phyloP scores from a whole-genome alignment of 2,888 invertebrate genomes.

The Noctua janthina region DNA sequence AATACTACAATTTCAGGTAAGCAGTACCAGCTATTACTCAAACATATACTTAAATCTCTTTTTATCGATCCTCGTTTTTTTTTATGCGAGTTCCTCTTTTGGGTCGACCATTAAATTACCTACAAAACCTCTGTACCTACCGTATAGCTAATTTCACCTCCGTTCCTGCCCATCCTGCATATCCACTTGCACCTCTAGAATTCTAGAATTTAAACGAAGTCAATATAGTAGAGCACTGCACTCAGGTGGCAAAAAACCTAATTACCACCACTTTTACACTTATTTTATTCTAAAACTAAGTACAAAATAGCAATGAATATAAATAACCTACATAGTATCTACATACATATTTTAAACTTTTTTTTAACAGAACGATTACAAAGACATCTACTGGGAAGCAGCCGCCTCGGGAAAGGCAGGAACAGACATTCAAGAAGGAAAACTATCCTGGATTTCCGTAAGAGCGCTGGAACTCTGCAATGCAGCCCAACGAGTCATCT shows the following conservation, averaged over 20 bases:
- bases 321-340: neutral
- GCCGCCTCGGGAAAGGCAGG: slow-evolving; percentile 79
- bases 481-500: slow-evolving; percentile 88
- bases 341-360: neutral
- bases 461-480: slow-evolving; percentile 94
- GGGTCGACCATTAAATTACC: neutral
- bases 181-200: too few relatives aligned
- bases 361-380: slow-evolving; percentile 46
- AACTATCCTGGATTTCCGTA: slow-evolving; percentile 97
- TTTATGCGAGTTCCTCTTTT: neutral
- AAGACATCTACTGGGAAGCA: slow-evolving; percentile 32
- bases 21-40: neutral
- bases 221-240: neutral
- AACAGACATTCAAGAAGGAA: slow-evolving; percentile 97
- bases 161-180: neutral
- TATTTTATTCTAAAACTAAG: neutral
- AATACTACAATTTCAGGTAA: slow-evolving; percentile 49
- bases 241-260: neutral
- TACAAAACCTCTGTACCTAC: neutral
- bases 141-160: neutral
- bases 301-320: neutral
- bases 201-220: neutral
- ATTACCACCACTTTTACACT: neutral
- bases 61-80: neutral
- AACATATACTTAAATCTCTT: neutral